These are phyloP conservation scores for Platichthys stellatus DNA, from an alignment of 2,113 vertebrate species.

Conservation along the genomic window DNA sequence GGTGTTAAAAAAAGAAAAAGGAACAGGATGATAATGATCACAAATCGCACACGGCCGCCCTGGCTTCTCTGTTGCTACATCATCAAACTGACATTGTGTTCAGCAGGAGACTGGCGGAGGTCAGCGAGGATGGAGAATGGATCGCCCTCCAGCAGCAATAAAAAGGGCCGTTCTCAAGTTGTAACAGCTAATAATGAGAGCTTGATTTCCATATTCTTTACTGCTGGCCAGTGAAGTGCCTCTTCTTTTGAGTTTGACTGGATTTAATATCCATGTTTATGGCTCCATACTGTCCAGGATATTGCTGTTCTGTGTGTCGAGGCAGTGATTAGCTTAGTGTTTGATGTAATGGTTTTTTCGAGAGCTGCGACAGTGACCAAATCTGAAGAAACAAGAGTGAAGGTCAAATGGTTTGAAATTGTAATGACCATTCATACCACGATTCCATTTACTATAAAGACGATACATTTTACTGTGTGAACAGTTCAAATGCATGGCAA, in stretches of 20 bases:
- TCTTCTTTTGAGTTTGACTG: constrained; percentile 59
- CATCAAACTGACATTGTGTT: constrained; percentile 62
- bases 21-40: constrained; percentile 62
- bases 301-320: constrained; percentile 46
- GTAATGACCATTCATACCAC: constrained; percentile 36
- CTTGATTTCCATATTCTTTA: constrained; percentile 70
- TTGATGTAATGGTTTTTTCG: constrained; percentile 46
- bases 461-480: neutral
- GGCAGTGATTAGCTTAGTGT: constrained; percentile 66
- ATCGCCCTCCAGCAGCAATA: constrained; percentile 54
- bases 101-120: constrained; percentile 47
- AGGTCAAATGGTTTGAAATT: constrained; percentile 42
- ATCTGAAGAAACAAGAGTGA: constrained; percentile 42
- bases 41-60: constrained; percentile 35
- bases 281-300: constrained; percentile 37
- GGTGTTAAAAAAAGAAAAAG: constrained; percentile 26
- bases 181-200: constrained; percentile 64
- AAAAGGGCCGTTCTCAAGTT: constrained; percentile 64
- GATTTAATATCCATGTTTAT: constrained; percentile 67
- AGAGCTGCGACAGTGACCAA: constrained; percentile 25
- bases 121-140: constrained; percentile 51
- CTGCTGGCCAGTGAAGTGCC: constrained; percentile 56
- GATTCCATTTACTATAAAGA: constrained; percentile 1
- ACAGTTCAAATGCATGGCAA: neutral
- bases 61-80: constrained; percentile 57